Conservation (phyloP, 2,888 invertebrate genomes). For the Sepioteuthis lessoniana region DNA sequence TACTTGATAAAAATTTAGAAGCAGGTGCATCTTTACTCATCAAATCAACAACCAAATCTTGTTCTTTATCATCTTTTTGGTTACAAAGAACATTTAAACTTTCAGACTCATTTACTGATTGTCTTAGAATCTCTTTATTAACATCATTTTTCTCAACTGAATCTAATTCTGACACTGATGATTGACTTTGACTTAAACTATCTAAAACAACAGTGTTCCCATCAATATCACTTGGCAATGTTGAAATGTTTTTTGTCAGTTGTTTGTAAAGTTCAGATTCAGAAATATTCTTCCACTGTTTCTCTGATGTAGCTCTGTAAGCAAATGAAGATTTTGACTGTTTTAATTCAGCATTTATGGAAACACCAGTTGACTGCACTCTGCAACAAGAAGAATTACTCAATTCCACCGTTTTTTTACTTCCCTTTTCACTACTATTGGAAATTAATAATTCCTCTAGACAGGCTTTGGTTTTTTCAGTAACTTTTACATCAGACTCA, state of each 20-base stretch:
- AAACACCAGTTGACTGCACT: not conserved
- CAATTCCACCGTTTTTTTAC: not conserved
- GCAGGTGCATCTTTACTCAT: not conserved
- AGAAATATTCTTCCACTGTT: not conserved
- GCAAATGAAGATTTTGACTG: not conserved
- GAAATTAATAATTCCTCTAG: not conserved
- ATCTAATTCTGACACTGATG: too few species aligned
- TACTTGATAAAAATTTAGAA: not conserved
- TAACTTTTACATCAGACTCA: not conserved
- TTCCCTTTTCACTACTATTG: not conserved
- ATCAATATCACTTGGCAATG: not conserved
- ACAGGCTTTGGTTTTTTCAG: not conserved
- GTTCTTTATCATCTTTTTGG: not conserved
- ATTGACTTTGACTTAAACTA: too few species aligned
- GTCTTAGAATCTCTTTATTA: not conserved
- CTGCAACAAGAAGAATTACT: not conserved
- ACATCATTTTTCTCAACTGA: too few species aligned
- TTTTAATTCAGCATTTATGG: not conserved
- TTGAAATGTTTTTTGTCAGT: not conserved
- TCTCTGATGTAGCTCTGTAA: not conserved
- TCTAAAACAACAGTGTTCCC: too few species aligned
- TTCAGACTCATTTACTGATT: not conserved
- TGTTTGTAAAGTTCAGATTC: conserved; percentile 40
- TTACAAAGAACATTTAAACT: not conserved
- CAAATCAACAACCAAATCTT: not conserved